These are phyloP conservation scores for Tupaia tana DNA, from an alignment of 2,113 vertebrate genomes.

Conservation along the genomic window DNA sequence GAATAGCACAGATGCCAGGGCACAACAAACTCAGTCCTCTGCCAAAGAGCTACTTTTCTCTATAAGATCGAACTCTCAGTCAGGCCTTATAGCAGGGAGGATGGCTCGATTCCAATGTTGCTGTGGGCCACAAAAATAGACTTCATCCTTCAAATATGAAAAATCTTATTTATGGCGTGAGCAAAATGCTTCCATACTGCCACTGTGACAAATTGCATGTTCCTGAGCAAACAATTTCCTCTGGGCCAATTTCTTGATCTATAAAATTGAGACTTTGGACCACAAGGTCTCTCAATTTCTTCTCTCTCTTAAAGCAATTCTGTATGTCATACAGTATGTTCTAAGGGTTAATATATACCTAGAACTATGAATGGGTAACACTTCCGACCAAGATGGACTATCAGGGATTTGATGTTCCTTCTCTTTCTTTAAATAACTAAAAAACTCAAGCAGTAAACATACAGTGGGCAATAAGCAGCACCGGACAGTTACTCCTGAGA, in stretches of 20 bases:
- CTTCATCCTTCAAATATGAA: background rate
- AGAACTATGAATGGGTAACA: background rate
- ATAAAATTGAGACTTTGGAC: background rate
- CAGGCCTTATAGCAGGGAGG: no score
- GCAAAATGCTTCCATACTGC: background rate
- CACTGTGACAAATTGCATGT: background rate
- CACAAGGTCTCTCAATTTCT: background rate
- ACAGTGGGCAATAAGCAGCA: background rate
- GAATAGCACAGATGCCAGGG: background rate
- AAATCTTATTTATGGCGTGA: rapidly evolving
- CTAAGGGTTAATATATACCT: background rate
- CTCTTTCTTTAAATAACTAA: background rate
- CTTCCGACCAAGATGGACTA: background rate
- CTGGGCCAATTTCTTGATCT: background rate
- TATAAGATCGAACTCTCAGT: no score
- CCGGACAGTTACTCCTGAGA: background rate
- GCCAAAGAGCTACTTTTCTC: background rate
- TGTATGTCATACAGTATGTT: background rate
- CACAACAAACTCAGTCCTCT: background rate
- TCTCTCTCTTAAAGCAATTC: background rate
- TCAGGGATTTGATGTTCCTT: background rate
- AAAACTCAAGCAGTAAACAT: background rate
- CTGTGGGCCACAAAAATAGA: background rate
- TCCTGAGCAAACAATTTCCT: background rate
- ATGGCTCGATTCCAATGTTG: rapidly evolving